Percentiles rank a stretch among this genome's conserved stretches.
Evolutionary conservation across 2,113 vertebrate species (phyloP).

Genomic region (Caranx melampygus): DNA sequence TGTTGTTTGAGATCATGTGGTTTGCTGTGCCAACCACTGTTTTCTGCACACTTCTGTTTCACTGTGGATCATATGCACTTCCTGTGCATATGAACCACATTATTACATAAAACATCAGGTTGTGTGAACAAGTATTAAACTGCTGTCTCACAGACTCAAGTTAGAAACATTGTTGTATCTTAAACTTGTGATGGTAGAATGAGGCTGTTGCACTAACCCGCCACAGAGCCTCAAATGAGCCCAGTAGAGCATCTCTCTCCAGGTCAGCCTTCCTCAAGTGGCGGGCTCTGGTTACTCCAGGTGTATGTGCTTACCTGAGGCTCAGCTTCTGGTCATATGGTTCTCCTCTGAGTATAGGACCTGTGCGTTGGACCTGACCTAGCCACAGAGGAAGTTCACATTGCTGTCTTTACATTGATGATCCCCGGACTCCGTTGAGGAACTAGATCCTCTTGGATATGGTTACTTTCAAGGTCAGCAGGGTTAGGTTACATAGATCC

Average conservation of each 20-base stretch:
- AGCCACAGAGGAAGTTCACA: conserved; percentile 57
- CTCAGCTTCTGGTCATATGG: conserved; percentile 52
- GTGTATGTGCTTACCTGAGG: conserved; percentile 30
- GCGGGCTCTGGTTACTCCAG: conserved; percentile 51
- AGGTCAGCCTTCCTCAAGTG: conserved; percentile 35
- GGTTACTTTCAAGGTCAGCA: conserved; percentile 66
- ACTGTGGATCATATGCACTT: neutral
- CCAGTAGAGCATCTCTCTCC: neutral
- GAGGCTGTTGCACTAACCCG: conserved; percentile 12
- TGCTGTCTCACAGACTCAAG: neutral
- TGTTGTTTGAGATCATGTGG: neutral
- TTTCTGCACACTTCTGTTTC: neutral
- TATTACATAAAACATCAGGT: neutral
- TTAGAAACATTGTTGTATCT: neutral
- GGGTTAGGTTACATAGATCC: conserved; percentile 61
- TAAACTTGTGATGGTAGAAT: neutral
- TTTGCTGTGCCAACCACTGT: conserved; percentile 26
- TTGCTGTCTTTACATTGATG: conserved; percentile 37
- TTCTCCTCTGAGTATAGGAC: conserved; percentile 27
- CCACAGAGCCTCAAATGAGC: conserved; percentile 4
- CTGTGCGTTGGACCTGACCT: conserved; percentile 44
- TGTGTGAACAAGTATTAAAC: neutral
- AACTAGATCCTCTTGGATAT: conserved; percentile 72
- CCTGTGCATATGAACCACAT: no score
- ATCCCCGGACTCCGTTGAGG: conserved; percentile 41